Conservation (phyloP, 2,113 vertebrate species). For the Dicerorhinus sumatrensis region DNA sequence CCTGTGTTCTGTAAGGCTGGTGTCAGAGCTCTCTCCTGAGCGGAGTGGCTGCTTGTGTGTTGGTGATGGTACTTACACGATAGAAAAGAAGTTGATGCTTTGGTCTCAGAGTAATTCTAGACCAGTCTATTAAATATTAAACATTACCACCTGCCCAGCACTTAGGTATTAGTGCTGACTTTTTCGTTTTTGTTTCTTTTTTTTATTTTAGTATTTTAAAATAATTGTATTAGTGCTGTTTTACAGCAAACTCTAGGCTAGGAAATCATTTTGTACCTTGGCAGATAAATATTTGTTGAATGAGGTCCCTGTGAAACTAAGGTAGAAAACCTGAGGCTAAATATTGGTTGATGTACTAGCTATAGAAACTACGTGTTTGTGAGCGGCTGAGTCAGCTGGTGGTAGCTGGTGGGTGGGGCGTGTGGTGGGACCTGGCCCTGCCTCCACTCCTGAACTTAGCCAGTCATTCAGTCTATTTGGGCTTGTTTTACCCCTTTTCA, state of each 20-base stretch:
- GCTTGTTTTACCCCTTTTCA: not conserved
- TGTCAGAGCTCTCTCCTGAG: not conserved
- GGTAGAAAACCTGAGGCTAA: not conserved
- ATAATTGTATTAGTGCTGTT: not conserved
- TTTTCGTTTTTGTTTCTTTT: not conserved
- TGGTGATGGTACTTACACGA: not conserved
- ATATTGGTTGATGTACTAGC: not conserved
- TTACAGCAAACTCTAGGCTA: not conserved
- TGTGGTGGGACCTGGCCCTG: not conserved
- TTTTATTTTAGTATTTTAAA: not conserved
- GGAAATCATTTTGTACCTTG: not conserved
- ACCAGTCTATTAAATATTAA: not conserved
- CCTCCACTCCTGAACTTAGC: not conserved
- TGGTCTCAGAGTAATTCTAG: not conserved
- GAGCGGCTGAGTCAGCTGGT: not conserved
- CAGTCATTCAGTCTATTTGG: not conserved
- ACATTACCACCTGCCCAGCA: not conserved
- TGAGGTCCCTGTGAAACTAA: not conserved
- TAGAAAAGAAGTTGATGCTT: not conserved
- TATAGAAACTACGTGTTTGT: not conserved
- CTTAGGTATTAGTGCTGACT: not conserved
- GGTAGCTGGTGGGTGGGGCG: not conserved
- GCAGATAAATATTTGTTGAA: constrained; percentile 31
- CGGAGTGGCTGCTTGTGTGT: not conserved
- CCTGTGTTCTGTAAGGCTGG: not conserved